Evolutionary conservation across 2,797 vertebrate genomes (phyloP), one percentile per base, ranked within the genome.

Genomic region (Eulemur rubriventer): DNA sequence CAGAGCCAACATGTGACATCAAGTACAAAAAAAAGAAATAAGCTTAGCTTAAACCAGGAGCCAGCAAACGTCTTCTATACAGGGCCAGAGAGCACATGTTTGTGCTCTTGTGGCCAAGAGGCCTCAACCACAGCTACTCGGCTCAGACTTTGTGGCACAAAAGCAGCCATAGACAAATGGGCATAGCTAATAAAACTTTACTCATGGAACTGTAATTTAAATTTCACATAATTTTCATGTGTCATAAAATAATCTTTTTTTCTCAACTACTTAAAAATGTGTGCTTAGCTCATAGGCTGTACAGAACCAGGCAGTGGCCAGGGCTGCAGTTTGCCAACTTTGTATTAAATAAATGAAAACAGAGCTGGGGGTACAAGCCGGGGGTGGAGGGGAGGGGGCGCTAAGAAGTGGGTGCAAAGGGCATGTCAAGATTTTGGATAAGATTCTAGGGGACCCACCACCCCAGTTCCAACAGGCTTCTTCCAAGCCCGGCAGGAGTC

Each of bases 171-270:
- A 18, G 38, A 83, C n/a, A 18, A n/a, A 10, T 28, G 85, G 57
- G 50, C n/a, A 30, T 26, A 57, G 79, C 48, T 80, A 92, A 90
- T 90, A 70, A 81, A 70, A 76, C 28, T 69, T 57, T 59, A 90
- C 59, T 75, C 80, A 55, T 30, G 55, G 72, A 55, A 61, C 35
- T 22, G 26, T 18, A 61, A 43, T 67, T 38, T n/a, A 78, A 81
- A 84, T 78, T 88, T 78, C 85, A 55, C 33, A 26, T 28, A 20
- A 52, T 92, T 57, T 82, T 72, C 70, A 55, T 52, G 48, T 43
- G 75, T 86, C 79, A 85, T 33, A 79, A 59, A 91, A 50, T 63
- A 91, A 52, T 55, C 38, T 57, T 90, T 86, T 86, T 50, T 33
- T 18, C 55, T 72, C 50, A 82, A 50, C 41, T 70, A 67, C 67